These are phyloP conservation scores for Apis cerana DNA, from an alignment of 1,140 invertebrate genomes.

Conservation along the genomic window DNA sequence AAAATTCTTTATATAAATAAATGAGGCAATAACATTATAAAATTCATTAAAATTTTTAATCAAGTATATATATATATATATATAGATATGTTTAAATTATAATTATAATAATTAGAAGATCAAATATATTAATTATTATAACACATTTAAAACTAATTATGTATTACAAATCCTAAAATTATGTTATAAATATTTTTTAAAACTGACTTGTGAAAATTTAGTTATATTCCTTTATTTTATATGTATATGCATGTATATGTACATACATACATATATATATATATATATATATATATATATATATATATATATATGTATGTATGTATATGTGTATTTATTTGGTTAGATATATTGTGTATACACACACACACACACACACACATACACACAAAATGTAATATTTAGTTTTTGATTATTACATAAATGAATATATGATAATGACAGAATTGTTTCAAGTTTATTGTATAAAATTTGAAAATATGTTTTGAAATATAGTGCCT, in stretches of 20 bases:
- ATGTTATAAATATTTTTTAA: not conserved
- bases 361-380: too few species aligned
- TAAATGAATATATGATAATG: not conserved
- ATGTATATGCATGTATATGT: not conserved
- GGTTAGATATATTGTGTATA: not conserved
- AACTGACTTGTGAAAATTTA: not conserved
- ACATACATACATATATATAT: not conserved
- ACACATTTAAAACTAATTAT: not conserved
- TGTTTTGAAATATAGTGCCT: constrained; percentile 8
- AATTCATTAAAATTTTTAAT: not conserved
- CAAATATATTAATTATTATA: too few species aligned
- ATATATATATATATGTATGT: not conserved
- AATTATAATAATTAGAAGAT: too few species aligned
- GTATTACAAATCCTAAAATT: not conserved
- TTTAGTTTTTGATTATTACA: not conserved
- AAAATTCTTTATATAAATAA: not conserved
- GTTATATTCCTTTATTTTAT: not conserved
- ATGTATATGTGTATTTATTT: too few species aligned
- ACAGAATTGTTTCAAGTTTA: not conserved
- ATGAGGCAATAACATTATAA: constrained; percentile 7
- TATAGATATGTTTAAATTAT: not conserved
- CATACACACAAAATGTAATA: not conserved
- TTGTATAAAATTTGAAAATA: not conserved
- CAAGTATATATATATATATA: not conserved
- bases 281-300: not conserved